Percentiles rank a stretch among this genome's conserved stretches.
phyloP scores from a whole-genome alignment of 2,797 vertebrate species.

The Okamejei kenojei region DNA sequence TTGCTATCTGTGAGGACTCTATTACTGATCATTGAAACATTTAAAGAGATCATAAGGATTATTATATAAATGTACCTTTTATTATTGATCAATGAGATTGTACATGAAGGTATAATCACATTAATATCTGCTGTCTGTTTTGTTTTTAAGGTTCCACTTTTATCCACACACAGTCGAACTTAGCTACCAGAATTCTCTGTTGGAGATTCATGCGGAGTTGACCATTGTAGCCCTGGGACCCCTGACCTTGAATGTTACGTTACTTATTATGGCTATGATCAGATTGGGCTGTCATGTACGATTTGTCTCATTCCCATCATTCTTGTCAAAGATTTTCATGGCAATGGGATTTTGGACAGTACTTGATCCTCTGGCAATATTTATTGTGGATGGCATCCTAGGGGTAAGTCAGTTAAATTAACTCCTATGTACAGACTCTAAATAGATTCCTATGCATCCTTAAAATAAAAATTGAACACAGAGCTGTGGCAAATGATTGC shows the following conservation, averaged over 20 bases:
- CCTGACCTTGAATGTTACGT: conserved; percentile 74
- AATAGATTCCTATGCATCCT: conserved; percentile 72
- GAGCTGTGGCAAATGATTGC: neutral
- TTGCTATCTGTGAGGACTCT: neutral
- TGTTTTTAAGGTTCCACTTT: conserved; percentile 68
- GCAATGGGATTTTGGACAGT: conserved; percentile 89
- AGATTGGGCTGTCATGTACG: conserved; percentile 90
- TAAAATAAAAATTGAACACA: conserved; percentile 55
- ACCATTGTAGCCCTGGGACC: conserved; percentile 78
- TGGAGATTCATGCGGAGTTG: conserved; percentile 76
- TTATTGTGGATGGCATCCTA: conserved; percentile 83
- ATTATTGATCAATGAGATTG: neutral
- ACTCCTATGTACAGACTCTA: conserved; percentile 73
- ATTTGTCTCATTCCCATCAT: conserved; percentile 83
- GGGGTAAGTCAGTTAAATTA: conserved; percentile 98
- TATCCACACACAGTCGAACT: conserved; percentile 75
- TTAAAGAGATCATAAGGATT: neutral
- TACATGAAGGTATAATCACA: neutral
- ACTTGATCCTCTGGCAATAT: conserved; percentile 88
- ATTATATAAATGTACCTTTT: neutral
- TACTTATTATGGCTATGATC: conserved; percentile 82
- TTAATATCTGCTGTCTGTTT: conserved; percentile 39
- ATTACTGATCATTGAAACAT: neutral
- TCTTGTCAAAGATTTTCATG: conserved; percentile 96
- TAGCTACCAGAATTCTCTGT: conserved; percentile 79